These are phyloP conservation scores for Dolichotis patagonum DNA, from an alignment of 2,113 vertebrate species.

Conservation along the genomic window DNA sequence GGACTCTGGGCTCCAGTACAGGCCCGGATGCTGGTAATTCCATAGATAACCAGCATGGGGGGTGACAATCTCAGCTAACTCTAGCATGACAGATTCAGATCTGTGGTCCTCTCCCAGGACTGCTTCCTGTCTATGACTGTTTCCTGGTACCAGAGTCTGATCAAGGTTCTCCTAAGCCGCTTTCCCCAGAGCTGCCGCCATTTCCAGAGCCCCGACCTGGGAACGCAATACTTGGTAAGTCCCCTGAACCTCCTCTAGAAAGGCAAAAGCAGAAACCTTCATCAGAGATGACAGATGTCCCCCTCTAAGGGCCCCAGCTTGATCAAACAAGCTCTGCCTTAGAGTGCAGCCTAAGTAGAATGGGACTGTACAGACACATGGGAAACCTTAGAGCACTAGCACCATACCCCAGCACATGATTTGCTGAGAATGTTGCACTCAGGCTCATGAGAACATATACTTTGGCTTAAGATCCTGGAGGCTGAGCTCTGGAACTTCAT, in stretches of 20 bases:
- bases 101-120: constrained; percentile 85
- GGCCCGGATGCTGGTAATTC: not conserved
- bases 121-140: constrained; percentile 98
- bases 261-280: not conserved
- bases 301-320: not conserved
- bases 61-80: not conserved
- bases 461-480: not conserved
- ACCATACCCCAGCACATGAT: not conserved
- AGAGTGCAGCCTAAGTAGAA: not conserved
- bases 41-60: not conserved
- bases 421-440: not conserved
- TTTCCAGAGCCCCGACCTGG: constrained; percentile 92
- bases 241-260: not conserved
- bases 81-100: not conserved
- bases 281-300: not conserved
- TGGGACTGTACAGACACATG: fast-evolving
- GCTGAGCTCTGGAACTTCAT: not conserved
- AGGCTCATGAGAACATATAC: not conserved
- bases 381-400: not conserved
- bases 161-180: constrained; percentile 95
- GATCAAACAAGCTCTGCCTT: not conserved
- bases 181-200: constrained; percentile 99
- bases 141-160: constrained; percentile 98
- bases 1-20: not conserved
- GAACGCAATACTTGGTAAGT: constrained; percentile 97